Base-by-base conservation (phyloP, 2,113 vertebrate species). In the Upupa epops region DNA sequence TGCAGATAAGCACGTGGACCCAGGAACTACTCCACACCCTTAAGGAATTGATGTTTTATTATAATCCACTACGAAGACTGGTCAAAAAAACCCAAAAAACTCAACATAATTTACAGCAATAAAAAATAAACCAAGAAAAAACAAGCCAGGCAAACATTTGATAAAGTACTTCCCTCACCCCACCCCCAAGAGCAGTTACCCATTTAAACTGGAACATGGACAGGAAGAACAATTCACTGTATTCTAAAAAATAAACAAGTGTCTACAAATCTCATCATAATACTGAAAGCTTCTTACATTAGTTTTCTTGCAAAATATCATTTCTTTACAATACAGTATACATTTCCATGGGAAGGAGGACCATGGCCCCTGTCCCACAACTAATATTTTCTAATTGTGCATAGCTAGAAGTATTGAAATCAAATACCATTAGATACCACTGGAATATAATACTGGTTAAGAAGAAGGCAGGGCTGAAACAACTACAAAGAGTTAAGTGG, bases 231-330 rank as follows among this genome's bases (percentile, higher is more conserved):
- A 85, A 52, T 76, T 91, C 94, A 95, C 88, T 95, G 37, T 94
- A 93, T 60, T 92, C 95, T 95, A 97, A 92, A 91, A 97, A 96
- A 97, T 95, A 94, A 96, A 96, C 92, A 97, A 93, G 56, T 89
- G 87, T 79, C 95, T 93, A 97, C 90, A 96, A 96, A 96, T 93
- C 95, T 96, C 93, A 96, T 80, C 8, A 8, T 97, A 98, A 98
- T 97, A 98, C 97, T 97, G 97, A 98, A 97, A 97, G 97, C 95
- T 95, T 96, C 93, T 97, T 97, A 97, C 96, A 97, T 97, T 97
- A 97, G 93, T 96, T 97, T 97, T 97, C 86, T 97, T 96, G 96
- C 94, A 98, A 98, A 97, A 97, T 97, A 97, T 96, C 81, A 94
- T 95, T 80, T 97, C 96, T 97, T 97, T 97, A 97, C 95, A 97